phyloP scores from a whole-genome alignment of 35 echinoderm and acorn worm species.

The Stichopus chloronotus region DNA sequence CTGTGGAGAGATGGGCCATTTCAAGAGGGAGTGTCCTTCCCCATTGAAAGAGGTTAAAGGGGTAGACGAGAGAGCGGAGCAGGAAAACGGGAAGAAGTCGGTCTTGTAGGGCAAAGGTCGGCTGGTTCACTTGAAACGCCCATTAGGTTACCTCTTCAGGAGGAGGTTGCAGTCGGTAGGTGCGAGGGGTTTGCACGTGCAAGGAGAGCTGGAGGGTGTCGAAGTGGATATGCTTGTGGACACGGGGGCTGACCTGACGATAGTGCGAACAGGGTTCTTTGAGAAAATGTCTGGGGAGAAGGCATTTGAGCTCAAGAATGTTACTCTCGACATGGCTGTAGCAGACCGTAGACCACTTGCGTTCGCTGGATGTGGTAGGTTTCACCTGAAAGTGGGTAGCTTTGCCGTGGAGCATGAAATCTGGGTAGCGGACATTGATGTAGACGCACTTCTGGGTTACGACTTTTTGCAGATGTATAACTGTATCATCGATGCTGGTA shows the following conservation, averaged over 20 bases:
- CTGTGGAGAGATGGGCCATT: no score
- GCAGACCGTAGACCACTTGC: conserved; percentile 54
- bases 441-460: conserved; percentile 73
- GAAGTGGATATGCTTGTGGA: conserved; percentile 33
- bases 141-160: neutral
- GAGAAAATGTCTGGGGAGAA: neutral
- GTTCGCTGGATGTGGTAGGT: conserved; percentile 4
- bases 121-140: neutral
- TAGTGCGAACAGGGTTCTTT: neutral
- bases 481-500: conserved; percentile 46
- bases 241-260: conserved; percentile 25
- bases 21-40: neutral
- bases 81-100: conserved; percentile 33
- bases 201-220: neutral
- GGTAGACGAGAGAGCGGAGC: neutral
- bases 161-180: conserved; percentile 18
- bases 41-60: neutral
- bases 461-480: conserved; percentile 59
- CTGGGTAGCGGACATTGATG: conserved; percentile 54
- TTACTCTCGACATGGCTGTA: no score
- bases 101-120: no score
- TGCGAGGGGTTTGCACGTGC: conserved; percentile 12
- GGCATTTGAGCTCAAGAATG: neutral
- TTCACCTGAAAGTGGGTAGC: neutral
- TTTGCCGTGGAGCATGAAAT: neutral